Evolutionary conservation across 2,113 vertebrate genomes (phyloP).

Genomic region (Asarcornis scutulata): DNA sequence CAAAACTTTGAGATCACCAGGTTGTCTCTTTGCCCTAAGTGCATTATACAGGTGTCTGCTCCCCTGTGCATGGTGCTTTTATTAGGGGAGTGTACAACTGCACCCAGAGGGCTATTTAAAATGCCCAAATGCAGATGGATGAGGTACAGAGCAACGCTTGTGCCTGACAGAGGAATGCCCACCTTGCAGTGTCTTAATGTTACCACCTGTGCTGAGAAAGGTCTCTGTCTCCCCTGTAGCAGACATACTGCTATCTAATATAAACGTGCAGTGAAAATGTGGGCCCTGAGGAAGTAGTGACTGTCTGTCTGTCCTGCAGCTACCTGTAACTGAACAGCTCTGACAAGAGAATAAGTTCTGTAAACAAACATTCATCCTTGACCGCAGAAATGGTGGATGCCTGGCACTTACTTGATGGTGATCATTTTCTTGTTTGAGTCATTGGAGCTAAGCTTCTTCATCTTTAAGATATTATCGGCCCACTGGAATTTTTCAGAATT

Average conservation of each 20-base stretch:
- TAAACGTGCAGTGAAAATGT: neutral
- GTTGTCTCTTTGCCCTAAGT: neutral
- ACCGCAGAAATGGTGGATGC: neutral
- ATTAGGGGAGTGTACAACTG: neutral
- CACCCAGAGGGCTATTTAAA: neutral
- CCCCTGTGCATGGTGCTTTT: neutral
- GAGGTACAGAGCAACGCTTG: neutral
- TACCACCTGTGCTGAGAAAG: neutral
- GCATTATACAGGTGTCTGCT: neutral
- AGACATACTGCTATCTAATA: neutral
- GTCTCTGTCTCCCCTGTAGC: neutral
- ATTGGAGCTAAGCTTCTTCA: conserved; percentile 81
- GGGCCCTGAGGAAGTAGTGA: neutral
- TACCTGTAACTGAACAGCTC: neutral
- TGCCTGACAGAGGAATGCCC: neutral
- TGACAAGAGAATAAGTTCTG: neutral
- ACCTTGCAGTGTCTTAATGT: neutral
- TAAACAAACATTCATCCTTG: neutral
- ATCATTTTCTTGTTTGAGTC: conserved; percentile 92
- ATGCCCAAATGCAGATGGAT: neutral
- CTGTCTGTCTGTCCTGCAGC: neutral
- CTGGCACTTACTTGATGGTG: conserved; percentile 85
- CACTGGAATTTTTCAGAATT: conserved; percentile 95
- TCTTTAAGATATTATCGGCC: conserved; percentile 83
- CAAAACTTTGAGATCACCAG: neutral